Evolutionary conservation across 2,113 vertebrate species (phyloP).

Genomic region (Pelmatolapia mariae): DNA sequence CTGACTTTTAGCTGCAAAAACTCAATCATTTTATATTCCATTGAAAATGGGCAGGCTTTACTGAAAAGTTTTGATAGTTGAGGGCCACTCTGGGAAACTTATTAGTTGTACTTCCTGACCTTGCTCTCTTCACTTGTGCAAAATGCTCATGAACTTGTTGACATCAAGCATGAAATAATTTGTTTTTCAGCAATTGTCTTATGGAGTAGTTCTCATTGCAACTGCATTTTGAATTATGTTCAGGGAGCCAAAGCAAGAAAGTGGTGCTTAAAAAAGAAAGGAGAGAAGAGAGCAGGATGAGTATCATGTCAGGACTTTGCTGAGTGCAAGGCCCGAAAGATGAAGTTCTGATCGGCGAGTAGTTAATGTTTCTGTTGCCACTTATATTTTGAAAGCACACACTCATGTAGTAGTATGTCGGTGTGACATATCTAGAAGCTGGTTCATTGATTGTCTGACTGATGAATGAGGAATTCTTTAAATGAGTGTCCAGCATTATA

Average conservation of each 20-base stretch:
- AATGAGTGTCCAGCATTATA: not conserved
- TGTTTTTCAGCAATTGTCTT: not conserved
- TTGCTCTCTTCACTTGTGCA: not conserved
- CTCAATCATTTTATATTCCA: not conserved
- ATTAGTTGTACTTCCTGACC: not conserved
- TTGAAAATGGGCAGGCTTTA: not conserved
- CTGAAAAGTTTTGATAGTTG: not conserved
- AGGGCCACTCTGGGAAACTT: not conserved
- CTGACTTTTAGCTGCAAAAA: not conserved
- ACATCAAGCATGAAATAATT: not conserved
- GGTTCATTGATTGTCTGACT: not conserved
- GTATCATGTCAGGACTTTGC: not conserved
- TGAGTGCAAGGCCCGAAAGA: not conserved
- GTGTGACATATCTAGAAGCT: not conserved
- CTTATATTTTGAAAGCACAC: not conserved
- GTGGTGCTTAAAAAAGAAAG: not conserved
- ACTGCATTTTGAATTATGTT: not conserved
- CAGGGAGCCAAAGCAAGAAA: not conserved
- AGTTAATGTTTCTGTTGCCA: not conserved
- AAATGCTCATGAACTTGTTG: not conserved
- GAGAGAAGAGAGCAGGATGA: not conserved
- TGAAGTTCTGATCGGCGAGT: not conserved
- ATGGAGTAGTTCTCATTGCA: not conserved
- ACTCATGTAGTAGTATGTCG: not conserved
- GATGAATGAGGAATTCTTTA: not conserved